Conservation (phyloP, 2,113 vertebrate species). For the Odontesthes bonariensis region DNA sequence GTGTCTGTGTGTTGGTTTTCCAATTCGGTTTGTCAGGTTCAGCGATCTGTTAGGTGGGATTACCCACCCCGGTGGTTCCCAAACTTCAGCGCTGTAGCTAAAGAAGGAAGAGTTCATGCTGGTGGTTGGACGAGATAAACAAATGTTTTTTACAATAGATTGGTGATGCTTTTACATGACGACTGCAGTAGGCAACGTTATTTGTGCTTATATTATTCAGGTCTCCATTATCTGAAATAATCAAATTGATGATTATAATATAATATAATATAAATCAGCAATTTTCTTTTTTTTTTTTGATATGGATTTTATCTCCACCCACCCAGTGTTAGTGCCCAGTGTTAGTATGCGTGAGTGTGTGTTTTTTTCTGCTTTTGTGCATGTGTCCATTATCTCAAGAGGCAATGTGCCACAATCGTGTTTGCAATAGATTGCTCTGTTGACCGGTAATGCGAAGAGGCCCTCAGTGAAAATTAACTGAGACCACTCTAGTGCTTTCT, state of each 20-base stretch:
- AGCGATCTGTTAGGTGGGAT: slow-evolving; percentile 27
- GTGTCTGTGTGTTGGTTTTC: no score
- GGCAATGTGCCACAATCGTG: slow-evolving; percentile 27
- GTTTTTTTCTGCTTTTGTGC: not conserved
- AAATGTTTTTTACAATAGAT: no score
- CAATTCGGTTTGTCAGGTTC: slow-evolving; percentile 39
- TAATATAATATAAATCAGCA: no score
- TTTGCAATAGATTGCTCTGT: slow-evolving; percentile 59
- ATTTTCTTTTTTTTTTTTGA: not conserved
- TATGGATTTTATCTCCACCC: not conserved
- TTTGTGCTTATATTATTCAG: no score
- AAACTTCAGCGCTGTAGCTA: slow-evolving; percentile 12
- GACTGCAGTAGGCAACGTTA: no score
- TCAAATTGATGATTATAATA: no score
- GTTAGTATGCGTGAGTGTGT: not conserved
- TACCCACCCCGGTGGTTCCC: slow-evolving; percentile 28
- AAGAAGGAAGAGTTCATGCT: not conserved
- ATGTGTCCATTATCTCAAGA: slow-evolving; percentile 60
- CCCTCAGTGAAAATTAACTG: slow-evolving; percentile 69
- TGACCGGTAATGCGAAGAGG: slow-evolving; percentile 65
- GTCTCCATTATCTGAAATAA: no score
- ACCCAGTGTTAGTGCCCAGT: not conserved
- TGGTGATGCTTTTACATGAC: no score
- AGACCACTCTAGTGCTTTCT: slow-evolving; percentile 54
- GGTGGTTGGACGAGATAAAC: not conserved